Conservation (phyloP, 2,888 invertebrate species). For the Cremastinae sp. region DNA sequence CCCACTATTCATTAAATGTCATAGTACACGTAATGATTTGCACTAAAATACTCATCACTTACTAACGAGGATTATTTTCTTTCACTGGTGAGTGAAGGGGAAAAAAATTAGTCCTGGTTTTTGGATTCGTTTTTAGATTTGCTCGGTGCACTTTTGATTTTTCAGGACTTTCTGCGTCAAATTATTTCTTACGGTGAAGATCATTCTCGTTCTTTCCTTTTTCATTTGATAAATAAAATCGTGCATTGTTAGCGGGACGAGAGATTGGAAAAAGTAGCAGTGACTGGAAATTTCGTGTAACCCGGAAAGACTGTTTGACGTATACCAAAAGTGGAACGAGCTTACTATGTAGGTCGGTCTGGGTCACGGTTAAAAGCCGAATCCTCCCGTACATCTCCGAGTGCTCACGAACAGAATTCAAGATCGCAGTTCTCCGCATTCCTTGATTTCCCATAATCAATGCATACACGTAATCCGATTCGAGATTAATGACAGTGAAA, state of each 20-base stretch:
- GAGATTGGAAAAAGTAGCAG: neutral
- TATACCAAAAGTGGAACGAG: constrained; percentile 45
- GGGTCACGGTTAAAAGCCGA: constrained; percentile 59
- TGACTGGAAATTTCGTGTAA: constrained; percentile 24
- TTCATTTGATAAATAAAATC: neutral
- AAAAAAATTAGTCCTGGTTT: too few species aligned
- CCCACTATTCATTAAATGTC: too few species aligned
- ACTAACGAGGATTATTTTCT: too few species aligned
- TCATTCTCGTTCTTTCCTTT: neutral
- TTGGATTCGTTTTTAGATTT: too few species aligned
- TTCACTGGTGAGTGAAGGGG: too few species aligned
- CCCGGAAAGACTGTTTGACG: constrained; percentile 35
- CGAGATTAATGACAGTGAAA: neutral
- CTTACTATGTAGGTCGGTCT: constrained; percentile 57
- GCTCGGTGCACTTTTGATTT: too few species aligned
- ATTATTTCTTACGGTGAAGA: too few species aligned
- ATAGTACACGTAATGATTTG: too few species aligned
- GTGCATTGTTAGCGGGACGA: neutral
- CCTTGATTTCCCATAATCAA: constrained; percentile 18
- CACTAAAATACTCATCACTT: too few species aligned
- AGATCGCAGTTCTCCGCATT: constrained; percentile 26
- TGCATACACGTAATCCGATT: constrained; percentile 10
- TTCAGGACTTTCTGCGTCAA: too few species aligned
- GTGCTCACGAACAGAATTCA: constrained; percentile 38
- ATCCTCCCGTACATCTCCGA: constrained; percentile 52